These are phyloP conservation scores for Callionymus lyra DNA, from an alignment of 2,113 vertebrate genomes.

Conservation along the genomic window DNA sequence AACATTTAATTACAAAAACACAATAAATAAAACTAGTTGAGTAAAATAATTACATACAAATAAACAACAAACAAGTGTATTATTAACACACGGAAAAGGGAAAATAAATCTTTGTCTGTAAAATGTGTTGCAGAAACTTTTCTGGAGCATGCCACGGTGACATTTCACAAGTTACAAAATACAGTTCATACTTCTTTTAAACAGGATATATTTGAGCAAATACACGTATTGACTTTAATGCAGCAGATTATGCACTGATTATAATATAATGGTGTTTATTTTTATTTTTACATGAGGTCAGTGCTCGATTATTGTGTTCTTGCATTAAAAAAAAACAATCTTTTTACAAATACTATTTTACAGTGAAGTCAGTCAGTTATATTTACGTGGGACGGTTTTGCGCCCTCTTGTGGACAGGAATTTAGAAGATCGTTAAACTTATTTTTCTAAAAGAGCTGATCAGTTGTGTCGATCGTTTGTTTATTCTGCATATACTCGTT, in stretches of 20 bases:
- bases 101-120: too few relatives aligned
- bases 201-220: slow-evolving; percentile 16
- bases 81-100: slow-evolving; percentile 5
- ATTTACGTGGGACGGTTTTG: slow-evolving; percentile 7
- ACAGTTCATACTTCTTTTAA: not conserved
- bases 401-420: too few relatives aligned
- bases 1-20: slow-evolving; percentile 52
- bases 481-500: too few relatives aligned
- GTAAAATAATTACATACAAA: slow-evolving; percentile 30
- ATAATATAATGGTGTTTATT: slow-evolving; percentile 27
- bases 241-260: slow-evolving; percentile 20
- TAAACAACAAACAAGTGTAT: not conserved
- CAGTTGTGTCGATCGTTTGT: too few relatives aligned
- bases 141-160: too few relatives aligned
- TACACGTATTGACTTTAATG: slow-evolving; percentile 17
- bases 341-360: slow-evolving; percentile 15
- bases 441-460: too few relatives aligned
- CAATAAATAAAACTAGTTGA: slow-evolving; percentile 63
- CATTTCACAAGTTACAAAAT: too few relatives aligned
- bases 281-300: slow-evolving; percentile 44
- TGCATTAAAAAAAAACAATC: slow-evolving; percentile 28
- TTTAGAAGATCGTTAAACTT: too few relatives aligned
- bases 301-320: slow-evolving; percentile 41
- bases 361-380: slow-evolving; percentile 8
- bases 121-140: too few relatives aligned